Conservation (phyloP, 2,797 vertebrate genomes). For the Pithecia hirsuta region DNA sequence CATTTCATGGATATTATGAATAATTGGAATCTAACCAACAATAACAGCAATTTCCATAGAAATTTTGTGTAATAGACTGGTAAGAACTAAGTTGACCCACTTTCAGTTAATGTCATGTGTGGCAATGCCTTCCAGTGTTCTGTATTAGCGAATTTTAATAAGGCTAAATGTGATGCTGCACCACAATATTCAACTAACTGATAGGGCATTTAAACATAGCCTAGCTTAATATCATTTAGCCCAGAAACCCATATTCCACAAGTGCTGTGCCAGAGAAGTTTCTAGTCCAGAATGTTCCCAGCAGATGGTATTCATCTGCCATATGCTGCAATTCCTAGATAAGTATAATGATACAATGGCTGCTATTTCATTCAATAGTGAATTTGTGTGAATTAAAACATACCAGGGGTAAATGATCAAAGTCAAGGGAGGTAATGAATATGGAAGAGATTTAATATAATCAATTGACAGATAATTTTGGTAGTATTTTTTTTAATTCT, state of each 20-base stretch:
- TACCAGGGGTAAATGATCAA: neutral
- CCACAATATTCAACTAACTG: neutral
- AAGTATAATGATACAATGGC: neutral
- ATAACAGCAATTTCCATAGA: neutral
- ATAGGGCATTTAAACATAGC: conserved; percentile 33
- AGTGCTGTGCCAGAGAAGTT: conserved; percentile 38
- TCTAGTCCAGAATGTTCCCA: neutral
- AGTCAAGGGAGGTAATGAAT: neutral
- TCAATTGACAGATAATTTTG: neutral
- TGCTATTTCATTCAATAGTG: neutral
- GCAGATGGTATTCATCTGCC: conserved; percentile 53
- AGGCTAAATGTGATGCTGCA: neutral
- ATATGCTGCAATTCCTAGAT: neutral
- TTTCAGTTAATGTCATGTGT: conserved; percentile 26
- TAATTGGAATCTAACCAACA: conserved; percentile 31
- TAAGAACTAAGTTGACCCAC: conserved; percentile 4
- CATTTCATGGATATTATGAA: conserved; percentile 16
- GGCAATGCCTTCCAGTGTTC: conserved; percentile 9
- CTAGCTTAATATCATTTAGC: conserved; percentile 13
- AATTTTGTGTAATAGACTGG: neutral
- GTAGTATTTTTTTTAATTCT: neutral
- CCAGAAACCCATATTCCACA: conserved; percentile 33
- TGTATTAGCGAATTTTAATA: conserved; percentile 53
- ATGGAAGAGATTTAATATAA: neutral
- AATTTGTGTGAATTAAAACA: conserved; percentile 19